Base-by-base conservation (phyloP, 1,140 invertebrate species). In the Drosophila prosaltans region DNA sequence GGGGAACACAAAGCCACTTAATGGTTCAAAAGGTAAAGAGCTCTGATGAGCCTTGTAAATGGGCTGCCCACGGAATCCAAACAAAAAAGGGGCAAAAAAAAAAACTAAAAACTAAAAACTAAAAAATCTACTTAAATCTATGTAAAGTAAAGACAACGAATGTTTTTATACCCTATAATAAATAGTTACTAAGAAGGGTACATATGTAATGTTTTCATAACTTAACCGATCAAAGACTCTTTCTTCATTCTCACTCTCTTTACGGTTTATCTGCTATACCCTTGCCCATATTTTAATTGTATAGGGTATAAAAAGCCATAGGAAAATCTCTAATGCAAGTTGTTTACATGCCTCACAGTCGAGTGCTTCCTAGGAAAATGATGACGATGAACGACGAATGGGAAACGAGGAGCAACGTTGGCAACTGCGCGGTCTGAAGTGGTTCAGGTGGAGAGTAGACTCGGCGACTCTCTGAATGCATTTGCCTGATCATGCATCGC, bases 331-430 rank as follows among this genome's bases (percentile, higher is more conserved):
- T 51, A 51, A 54, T 58, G 80, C 64, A 39, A 80, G 77, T 80
- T 88, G 83, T 86, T 86, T 88, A 83, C 83, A 80, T 77, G 80
- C 75, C 71, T 80, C 65, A 58, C 75, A 45, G 66, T 86, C 73
- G 83, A 88, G 83, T 88, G 80, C 84, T 88, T 88, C 83, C 83
- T 88, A 89, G 83, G 82, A 88, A 88, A 88, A 89, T 89, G 84
- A 89, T 64, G 80, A 88, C 64, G 69, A 76, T 58, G 77, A 51
- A 67, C 64, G 65, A 74, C 54, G 55, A 69, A 61, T 65, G 7
- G 26, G 45, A 24, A 51, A 24, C 45, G 24, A 21, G 58, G 32
- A 7, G 32, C 32, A 36, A 36, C 40, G 43, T 51, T 43, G 66
- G 69, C 40, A 70, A 65, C 79, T 64, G 71, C 65, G 64, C 43